Conservation (phyloP, 2,113 vertebrate genomes). For the Leucosticte australis region DNA sequence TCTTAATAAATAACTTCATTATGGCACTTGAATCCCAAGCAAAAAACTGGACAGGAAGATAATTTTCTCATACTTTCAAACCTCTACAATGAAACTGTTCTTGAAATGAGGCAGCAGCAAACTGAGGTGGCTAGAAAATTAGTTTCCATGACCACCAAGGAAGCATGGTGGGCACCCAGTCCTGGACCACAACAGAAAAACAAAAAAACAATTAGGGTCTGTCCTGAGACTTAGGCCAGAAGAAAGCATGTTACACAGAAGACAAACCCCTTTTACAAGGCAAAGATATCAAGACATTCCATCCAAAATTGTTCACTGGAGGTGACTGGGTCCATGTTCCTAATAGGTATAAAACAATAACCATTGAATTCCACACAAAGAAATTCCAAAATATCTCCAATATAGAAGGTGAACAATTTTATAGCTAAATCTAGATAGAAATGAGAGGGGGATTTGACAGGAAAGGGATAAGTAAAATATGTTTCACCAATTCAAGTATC, state of each 20-base stretch:
- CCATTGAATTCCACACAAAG: background rate
- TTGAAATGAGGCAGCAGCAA: background rate
- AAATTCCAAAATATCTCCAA: background rate
- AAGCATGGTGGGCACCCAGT: background rate
- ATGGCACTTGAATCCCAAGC: background rate
- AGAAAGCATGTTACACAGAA: background rate
- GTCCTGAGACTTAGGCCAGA: background rate
- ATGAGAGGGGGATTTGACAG: background rate
- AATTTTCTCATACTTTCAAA: background rate
- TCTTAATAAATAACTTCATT: background rate
- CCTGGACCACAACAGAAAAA: background rate
- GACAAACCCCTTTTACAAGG: background rate
- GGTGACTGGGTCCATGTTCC: background rate
- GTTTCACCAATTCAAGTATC: background rate
- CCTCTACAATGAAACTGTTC: background rate
- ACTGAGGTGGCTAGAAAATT: background rate
- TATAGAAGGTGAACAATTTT: background rate
- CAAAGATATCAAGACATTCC: background rate
- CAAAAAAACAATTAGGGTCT: rapidly evolving
- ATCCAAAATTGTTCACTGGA: background rate
- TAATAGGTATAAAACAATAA: background rate
- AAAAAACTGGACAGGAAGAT: background rate
- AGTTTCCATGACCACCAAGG: background rate
- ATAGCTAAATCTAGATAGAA: background rate
- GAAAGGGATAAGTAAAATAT: too few species aligned